phyloP scores from a whole-genome alignment of 2,113 vertebrate genomes.

The Dromaius novaehollandiae region DNA sequence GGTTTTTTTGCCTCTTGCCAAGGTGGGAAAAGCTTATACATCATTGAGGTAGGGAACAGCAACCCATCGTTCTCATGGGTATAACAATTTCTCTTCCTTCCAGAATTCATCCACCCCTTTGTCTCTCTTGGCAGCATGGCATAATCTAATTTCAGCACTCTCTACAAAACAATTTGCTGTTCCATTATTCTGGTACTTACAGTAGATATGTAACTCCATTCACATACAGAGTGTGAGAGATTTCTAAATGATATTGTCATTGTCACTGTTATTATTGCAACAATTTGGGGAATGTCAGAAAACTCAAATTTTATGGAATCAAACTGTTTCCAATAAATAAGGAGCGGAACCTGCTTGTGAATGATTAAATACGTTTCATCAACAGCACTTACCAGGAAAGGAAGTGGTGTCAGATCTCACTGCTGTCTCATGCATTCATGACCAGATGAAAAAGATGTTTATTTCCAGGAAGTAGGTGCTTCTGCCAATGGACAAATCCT shows the following conservation, averaged over 20 bases:
- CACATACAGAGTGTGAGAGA: not conserved
- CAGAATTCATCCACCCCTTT: conserved; percentile 25
- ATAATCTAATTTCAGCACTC: conserved; percentile 41
- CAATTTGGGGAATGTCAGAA: conserved; percentile 55
- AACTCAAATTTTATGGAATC: conserved; percentile 58
- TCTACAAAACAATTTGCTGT: conserved; percentile 45
- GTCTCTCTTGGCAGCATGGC: conserved; percentile 5
- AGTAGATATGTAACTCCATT: conserved; percentile 42
- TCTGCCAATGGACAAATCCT: not conserved
- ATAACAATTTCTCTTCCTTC: not conserved
- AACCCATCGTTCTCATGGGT: not conserved
- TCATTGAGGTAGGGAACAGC: not conserved
- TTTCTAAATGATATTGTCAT: conserved; percentile 70
- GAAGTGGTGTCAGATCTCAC: conserved; percentile 3
- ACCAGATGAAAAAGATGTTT: not conserved
- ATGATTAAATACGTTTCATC: conserved; percentile 65
- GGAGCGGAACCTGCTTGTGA: conserved; percentile 53
- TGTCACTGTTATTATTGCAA: conserved; percentile 60
- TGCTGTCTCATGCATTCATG: conserved; percentile 29
- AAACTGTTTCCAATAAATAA: conserved; percentile 57
- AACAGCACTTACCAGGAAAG: conserved; percentile 24
- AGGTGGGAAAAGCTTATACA: not conserved
- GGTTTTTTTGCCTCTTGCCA: not conserved
- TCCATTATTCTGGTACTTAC: conserved; percentile 62
- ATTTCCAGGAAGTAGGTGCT: not conserved